phyloP scores from a whole-genome alignment of 2,888 invertebrate species.

The Pseudococcus jackbeardsleyi region DNA sequence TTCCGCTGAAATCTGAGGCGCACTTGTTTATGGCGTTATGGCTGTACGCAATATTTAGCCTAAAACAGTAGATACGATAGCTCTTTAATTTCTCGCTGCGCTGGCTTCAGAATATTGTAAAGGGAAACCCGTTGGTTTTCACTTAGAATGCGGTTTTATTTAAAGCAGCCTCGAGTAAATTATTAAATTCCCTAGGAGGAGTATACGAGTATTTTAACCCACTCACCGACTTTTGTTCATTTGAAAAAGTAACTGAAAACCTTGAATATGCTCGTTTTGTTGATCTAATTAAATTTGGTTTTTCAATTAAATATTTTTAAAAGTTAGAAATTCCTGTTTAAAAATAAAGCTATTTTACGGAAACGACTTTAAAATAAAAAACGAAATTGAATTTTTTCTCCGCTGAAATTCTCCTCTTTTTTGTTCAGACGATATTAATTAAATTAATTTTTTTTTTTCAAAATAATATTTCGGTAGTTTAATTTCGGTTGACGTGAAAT shows the following conservation, averaged over 20 bases:
- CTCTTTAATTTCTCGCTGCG: slow-evolving; percentile 30
- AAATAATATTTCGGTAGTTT: neutral
- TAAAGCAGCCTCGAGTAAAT: neutral
- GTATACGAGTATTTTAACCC: slow-evolving; percentile 23
- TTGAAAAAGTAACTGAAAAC: slow-evolving; percentile 37
- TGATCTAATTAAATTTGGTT: slow-evolving; percentile 49
- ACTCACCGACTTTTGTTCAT: slow-evolving; percentile 37
- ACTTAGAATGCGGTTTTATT: slow-evolving; percentile 28
- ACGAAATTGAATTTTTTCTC: neutral
- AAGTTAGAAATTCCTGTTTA: neutral
- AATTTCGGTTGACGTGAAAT: neutral
- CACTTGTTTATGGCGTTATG: neutral
- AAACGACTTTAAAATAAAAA: neutral
- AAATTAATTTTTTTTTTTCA: neutral
- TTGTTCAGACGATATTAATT: slow-evolving; percentile 17
- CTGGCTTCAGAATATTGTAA: slow-evolving; percentile 4
- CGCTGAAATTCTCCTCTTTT: neutral
- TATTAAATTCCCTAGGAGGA: slow-evolving; percentile 33
- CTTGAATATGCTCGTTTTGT: slow-evolving; percentile 23
- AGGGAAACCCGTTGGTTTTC: slow-evolving; percentile 25
- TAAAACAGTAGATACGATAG: neutral
- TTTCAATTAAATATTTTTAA: slow-evolving; percentile 35
- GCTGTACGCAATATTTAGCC: neutral
- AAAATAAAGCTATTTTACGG: neutral
- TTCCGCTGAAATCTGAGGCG: neutral